These are phyloP conservation scores for Ctenopoma kingsleyae DNA, from an alignment of 2,797 vertebrate genomes.

Conservation along the genomic window DNA sequence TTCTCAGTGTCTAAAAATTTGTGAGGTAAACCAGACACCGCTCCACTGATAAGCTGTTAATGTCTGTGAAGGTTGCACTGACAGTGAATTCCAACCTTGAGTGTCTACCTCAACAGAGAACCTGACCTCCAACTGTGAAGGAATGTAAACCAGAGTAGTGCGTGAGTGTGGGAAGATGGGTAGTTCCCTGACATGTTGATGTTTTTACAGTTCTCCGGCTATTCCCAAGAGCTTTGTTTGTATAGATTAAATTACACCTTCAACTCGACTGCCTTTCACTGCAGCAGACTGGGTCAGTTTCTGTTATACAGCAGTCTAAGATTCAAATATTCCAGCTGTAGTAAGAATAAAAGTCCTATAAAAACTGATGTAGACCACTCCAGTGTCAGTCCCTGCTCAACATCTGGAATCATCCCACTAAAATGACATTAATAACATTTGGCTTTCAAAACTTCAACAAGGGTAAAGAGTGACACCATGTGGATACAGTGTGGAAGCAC, in stretches of 20 bases:
- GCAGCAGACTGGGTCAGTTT: neutral
- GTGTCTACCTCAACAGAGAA: constrained; percentile 8
- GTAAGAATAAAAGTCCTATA: neutral
- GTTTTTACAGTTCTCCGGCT: constrained; percentile 13
- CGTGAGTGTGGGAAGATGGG: neutral
- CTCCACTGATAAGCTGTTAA: constrained; percentile 26
- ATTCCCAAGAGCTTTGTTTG: constrained; percentile 11
- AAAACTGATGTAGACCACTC: constrained; percentile 7
- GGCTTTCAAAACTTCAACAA: neutral
- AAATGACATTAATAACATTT: neutral
- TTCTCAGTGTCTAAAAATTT: neutral
- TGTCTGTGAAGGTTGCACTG: constrained; percentile 14
- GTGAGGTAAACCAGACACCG: constrained; percentile 39
- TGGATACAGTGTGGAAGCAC: constrained; percentile 46
- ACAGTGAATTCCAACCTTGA: constrained; percentile 19
- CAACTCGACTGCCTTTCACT: neutral
- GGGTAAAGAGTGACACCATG: constrained; percentile 58
- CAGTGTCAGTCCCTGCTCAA: neutral
- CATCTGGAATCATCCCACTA: neutral
- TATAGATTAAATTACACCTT: neutral
- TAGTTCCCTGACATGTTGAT: constrained; percentile 20
- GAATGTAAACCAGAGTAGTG: constrained; percentile 31
- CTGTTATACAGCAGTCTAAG: neutral
- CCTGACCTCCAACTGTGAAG: constrained; percentile 31
- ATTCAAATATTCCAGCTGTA: neutral